Evolutionary conservation across 2,888 invertebrate genomes (phyloP).

Genomic region (Opisthograptis luteolata): DNA sequence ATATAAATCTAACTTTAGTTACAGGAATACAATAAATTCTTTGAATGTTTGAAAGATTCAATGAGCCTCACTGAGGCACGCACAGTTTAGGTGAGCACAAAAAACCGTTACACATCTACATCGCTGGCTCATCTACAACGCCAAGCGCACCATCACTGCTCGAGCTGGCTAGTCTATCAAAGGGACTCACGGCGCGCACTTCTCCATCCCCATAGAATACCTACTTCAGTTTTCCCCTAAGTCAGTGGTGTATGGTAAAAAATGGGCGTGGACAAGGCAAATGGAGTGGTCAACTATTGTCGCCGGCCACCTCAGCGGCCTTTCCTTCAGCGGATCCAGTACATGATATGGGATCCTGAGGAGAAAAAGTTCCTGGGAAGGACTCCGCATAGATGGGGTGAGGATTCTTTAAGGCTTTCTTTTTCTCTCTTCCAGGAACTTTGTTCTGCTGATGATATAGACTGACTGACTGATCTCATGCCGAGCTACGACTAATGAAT

Average conservation of each 20-base stretch:
- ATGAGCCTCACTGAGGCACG: conserved; percentile 13
- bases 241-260: conserved; percentile 18
- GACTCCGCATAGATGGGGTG: conserved; percentile 87
- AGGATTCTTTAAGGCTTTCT: conserved; percentile 50
- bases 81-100: conserved; percentile 3
- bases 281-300: conserved; percentile 70
- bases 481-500: too few species aligned
- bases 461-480: too few species aligned
- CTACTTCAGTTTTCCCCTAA: neutral
- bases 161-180: conserved; percentile 16
- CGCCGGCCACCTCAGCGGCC: conserved; percentile 70
- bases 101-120: neutral
- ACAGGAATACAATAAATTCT: too few species aligned
- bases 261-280: conserved; percentile 76
- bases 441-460: too few species aligned
- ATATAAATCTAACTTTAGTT: too few species aligned
- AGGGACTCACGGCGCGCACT: conserved; percentile 15
- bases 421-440: too few species aligned
- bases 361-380: conserved; percentile 86
- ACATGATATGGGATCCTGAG: conserved; percentile 84
- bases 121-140: neutral
- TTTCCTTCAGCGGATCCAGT: conserved; percentile 64
- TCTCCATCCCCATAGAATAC: conserved; percentile 1
- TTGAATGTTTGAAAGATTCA: too few species aligned
- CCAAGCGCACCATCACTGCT: conserved; percentile 22